Percentiles rank a stretch among this genome's conserved stretches.
These are phyloP conservation scores for Lepidocyrtoides sp. DNA, from an alignment of 2,888 invertebrate genomes.

Conservation along the genomic window DNA sequence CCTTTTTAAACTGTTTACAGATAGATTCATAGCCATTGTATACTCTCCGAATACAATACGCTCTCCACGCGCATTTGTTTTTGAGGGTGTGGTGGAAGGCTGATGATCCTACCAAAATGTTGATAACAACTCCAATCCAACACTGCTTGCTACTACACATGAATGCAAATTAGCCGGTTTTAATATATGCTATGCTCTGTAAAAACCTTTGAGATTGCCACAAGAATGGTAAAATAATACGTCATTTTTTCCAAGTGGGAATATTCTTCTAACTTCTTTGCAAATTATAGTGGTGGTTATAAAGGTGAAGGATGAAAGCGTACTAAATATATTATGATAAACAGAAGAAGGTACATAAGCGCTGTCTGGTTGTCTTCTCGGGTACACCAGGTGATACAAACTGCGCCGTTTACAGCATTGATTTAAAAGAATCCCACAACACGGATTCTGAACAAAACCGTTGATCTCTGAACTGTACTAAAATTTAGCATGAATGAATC, in stretches of 20 bases:
- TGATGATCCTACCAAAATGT: conserved; percentile 38
- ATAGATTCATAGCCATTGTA: too few relatives aligned
- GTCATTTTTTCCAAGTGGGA: background rate
- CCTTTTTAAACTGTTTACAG: too few relatives aligned
- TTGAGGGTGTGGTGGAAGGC: conserved; percentile 54
- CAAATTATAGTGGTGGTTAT: too few relatives aligned
- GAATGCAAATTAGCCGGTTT: conserved; percentile 64
- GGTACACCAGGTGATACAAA: background rate
- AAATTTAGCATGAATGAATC: background rate
- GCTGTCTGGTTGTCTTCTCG: background rate
- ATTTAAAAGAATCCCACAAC: background rate
- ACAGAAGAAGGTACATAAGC: too few relatives aligned
- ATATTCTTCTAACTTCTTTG: too few relatives aligned
- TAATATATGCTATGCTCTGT: background rate
- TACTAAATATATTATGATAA: too few relatives aligned
- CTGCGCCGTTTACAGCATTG: too few relatives aligned
- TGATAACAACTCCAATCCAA: background rate
- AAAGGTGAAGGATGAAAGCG: background rate
- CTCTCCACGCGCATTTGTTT: conserved; percentile 21
- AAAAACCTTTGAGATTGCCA: too few relatives aligned
- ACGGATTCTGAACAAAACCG: background rate
- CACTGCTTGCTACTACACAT: background rate
- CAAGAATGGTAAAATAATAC: background rate
- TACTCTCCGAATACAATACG: too few relatives aligned
- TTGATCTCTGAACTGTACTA: conserved; percentile 3